Conservation (phyloP, 2,888 invertebrate species). For the Polymixis flavicincta region DNA sequence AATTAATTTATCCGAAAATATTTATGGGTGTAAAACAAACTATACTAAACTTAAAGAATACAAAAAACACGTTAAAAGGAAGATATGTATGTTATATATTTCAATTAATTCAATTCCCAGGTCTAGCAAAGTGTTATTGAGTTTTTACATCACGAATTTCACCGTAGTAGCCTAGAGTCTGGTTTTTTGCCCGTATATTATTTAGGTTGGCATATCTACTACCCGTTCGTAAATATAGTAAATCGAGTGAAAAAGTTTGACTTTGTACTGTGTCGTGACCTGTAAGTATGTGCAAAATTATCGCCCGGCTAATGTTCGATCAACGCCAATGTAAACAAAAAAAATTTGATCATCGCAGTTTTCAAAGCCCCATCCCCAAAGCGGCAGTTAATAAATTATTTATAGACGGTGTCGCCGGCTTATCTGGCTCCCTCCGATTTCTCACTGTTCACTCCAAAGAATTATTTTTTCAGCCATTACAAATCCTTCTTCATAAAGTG, state of each 20-base stretch:
- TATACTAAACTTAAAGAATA: too few relatives aligned
- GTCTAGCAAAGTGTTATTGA: too few relatives aligned
- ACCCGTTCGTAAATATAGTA: neutral
- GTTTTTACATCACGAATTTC: too few relatives aligned
- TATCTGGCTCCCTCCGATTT: constrained; percentile 69
- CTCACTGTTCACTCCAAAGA: constrained; percentile 65
- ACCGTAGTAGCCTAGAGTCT: too few relatives aligned
- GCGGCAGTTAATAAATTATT: constrained; percentile 82
- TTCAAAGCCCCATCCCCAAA: constrained; percentile 51
- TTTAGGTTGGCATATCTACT: neutral
- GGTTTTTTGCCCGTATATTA: too few relatives aligned
- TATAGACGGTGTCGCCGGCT: constrained; percentile 76
- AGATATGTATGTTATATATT: too few relatives aligned
- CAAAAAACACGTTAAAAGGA: too few relatives aligned
- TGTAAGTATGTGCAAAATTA: neutral
- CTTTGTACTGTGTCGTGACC: neutral
- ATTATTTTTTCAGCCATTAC: constrained; percentile 74
- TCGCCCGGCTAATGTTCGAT: neutral
- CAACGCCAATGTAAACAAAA: neutral
- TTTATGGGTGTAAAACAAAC: too few relatives aligned
- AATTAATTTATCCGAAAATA: neutral
- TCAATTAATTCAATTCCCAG: too few relatives aligned
- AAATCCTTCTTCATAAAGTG: constrained; percentile 57
- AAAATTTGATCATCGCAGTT: neutral
- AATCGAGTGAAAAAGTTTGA: neutral